Conservation (phyloP, 2,797 vertebrate species). For the Paratrypauchen microcephalus region DNA sequence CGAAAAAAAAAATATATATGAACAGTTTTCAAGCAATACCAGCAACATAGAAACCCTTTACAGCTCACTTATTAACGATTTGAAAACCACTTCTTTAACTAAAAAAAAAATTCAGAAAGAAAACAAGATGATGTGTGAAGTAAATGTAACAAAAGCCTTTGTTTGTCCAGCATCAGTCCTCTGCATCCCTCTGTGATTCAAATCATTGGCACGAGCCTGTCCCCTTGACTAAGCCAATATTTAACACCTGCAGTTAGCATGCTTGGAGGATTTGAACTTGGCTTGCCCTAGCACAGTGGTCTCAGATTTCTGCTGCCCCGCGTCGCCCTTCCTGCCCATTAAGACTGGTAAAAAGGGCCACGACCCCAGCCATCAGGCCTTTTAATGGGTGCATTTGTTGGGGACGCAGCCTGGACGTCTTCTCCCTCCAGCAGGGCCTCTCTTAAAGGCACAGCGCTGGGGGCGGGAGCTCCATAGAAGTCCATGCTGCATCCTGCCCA, state of each 20-base stretch:
- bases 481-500: slow-evolving; percentile 58
- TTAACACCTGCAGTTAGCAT: slow-evolving; percentile 12
- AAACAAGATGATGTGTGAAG: neutral
- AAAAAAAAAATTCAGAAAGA: too few relatives aligned
- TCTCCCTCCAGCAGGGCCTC: slow-evolving; percentile 51
- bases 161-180: neutral
- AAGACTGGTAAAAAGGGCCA: slow-evolving; percentile 55
- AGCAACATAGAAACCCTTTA: neutral
- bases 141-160: neutral
- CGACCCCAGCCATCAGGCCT: slow-evolving; percentile 42
- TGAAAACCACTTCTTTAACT: too few relatives aligned
- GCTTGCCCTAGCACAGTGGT: slow-evolving; percentile 24
- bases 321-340: slow-evolving; percentile 29
- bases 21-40: neutral
- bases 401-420: slow-evolving; percentile 31
- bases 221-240: neutral
- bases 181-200: neutral
- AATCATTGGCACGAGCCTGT: too few relatives aligned
- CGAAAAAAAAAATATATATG: neutral
- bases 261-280: slow-evolving; percentile 48
- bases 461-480: slow-evolving; percentile 58
- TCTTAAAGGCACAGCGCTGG: slow-evolving; percentile 50
- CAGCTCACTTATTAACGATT: neutral
- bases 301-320: slow-evolving; percentile 43
- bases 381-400: slow-evolving; percentile 54